Evolutionary conservation across 1,140 invertebrate genomes (phyloP), one percentile per base, ranked within the genome.

Genomic region (Drosophila setifemur): DNA sequence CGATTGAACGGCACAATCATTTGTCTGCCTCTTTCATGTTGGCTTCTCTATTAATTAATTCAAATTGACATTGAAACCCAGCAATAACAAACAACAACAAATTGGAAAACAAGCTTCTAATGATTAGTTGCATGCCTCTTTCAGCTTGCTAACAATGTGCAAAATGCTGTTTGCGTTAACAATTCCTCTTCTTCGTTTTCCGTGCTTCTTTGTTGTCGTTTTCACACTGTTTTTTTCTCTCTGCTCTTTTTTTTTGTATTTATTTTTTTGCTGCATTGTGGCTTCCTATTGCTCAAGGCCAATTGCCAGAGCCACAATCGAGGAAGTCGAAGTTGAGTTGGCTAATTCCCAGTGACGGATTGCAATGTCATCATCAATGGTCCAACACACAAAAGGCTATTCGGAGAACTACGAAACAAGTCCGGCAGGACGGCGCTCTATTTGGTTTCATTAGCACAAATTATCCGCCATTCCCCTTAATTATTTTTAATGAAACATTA

Each of bases 81-180:
- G 28, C 75, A 43, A 68, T 45, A 70, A 49, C 57, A 45, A 50
- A 48, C 28, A 58, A 47, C 52, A 75, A 79, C 81, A 86, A 86
- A 86, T 86, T 86, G 68, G 57, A 68, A 70, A 81, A 86, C 75
- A 68, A 75, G 81, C 81, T 69, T 86, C 81, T 81, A 86, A 86
- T 81, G 57, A 86, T 76, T 61, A 58, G 75, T 86, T 86, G 81
- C 67, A 86, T 79, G 75, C 67, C 66, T 57, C 74, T 75, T 73
- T 70, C 54, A 42, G 42, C 19, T 35, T 35, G 73, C 55, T 79
- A 86, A 86, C 82, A 86, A 86, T 76, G 81, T 86, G 81, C 75
- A 86, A 86, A 86, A 86, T 86, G 81, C 72, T 86, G 63, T 78
- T 78, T 74, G 68, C 81, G 55, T 77, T 77, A 63, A 73, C 78